Conservation (phyloP, 1,140 invertebrate species). For the Drosophila ercepeae region DNA sequence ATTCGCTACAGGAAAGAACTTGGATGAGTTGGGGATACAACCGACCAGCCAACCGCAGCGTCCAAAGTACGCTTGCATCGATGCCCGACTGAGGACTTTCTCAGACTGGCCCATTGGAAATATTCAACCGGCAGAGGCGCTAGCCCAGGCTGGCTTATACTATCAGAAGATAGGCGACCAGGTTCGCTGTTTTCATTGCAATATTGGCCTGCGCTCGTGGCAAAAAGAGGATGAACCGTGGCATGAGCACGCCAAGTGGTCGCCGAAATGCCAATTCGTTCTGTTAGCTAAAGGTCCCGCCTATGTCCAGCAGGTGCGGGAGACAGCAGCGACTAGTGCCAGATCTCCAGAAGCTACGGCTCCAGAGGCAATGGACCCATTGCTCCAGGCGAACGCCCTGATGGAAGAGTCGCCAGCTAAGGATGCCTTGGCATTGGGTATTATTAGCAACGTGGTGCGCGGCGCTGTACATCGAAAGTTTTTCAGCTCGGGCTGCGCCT, state of each 20-base stretch:
- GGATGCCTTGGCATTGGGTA: slow-evolving; percentile 88
- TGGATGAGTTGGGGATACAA: slow-evolving; percentile 87
- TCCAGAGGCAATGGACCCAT: slow-evolving; percentile 3
- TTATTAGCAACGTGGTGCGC: slow-evolving; percentile 88
- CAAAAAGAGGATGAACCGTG: slow-evolving; percentile 93
- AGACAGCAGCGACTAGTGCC: slow-evolving; percentile 19
- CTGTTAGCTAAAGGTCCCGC: slow-evolving; percentile 90
- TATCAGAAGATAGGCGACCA: slow-evolving; percentile 87
- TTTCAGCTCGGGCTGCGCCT: slow-evolving; percentile 84
- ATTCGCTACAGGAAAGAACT: slow-evolving; percentile 79
- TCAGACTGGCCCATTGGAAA: slow-evolving; percentile 86
- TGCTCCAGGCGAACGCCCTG: slow-evolving; percentile 52
- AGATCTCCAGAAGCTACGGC: slow-evolving; percentile 29
- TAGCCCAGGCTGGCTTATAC: slow-evolving; percentile 91
- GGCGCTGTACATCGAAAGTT: slow-evolving; percentile 85
- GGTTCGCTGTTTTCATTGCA: slow-evolving; percentile 96
- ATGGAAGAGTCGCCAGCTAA: slow-evolving; percentile 86
- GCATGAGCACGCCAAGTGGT: slow-evolving; percentile 96
- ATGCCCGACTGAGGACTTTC: slow-evolving; percentile 88
- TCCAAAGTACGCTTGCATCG: slow-evolving; percentile 86
- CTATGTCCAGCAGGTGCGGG: slow-evolving; percentile 86
- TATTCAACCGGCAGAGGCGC: slow-evolving; percentile 87
- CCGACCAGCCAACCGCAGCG: slow-evolving; percentile 86
- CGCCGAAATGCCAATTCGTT: slow-evolving; percentile 92
- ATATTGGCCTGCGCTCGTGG: slow-evolving; percentile 94